Base-by-base conservation (phyloP, 2,888 invertebrate species). In the Liposcelis brunnea region DNA sequence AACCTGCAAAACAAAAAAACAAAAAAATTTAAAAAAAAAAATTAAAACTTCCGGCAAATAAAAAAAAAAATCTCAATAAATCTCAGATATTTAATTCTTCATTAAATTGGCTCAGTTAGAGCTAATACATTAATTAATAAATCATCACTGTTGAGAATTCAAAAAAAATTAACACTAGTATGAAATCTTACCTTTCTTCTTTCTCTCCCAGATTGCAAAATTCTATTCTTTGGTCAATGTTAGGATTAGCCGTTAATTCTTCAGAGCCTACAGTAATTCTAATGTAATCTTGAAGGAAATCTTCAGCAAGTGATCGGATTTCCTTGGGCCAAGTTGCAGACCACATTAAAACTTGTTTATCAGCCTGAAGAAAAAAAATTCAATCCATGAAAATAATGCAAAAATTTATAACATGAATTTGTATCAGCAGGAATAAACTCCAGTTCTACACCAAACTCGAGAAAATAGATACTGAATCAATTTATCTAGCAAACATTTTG, bases 261-360 rank as follows among this genome's bases (percentile, higher is more conserved):
- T 89, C 66, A 0, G 89, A 85, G 50, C 93, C 93, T 60, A 95
- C 79, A 57, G 93, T 95, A 45, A 93, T 75, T 66, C 93, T 93
- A 45, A 85, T 74, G 58, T 91, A 91, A 57, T 89, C 82, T 15
- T 16, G 6, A 15, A 95, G 70, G 61, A 93, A 97, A 59, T 95
- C 94, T 56, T 86, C 81, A 14, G 95, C 95, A 50, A 97, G 66
- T 54, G 80, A 79, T 51, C 81, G 74, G 2, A 95, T 94, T 69
- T 95, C 95, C 58, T 89, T 90, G 0, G 95, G 95, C 95, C 95
- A 97, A n/a, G 95, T 97, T 1, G 95, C 95, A 51, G 91, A 91
- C 89, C 93, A 97, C 95, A 97, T 97, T 36, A 95, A 70, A 11
- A 90, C 91, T 64, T 97, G 95, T 56, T 95, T 70, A 59, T 94